A percentile compares a stretch with the other conserved stretches of the same genome.
Evolutionary conservation across 2,888 invertebrate species (phyloP).

Genomic region (Sipunculus nudus): DNA sequence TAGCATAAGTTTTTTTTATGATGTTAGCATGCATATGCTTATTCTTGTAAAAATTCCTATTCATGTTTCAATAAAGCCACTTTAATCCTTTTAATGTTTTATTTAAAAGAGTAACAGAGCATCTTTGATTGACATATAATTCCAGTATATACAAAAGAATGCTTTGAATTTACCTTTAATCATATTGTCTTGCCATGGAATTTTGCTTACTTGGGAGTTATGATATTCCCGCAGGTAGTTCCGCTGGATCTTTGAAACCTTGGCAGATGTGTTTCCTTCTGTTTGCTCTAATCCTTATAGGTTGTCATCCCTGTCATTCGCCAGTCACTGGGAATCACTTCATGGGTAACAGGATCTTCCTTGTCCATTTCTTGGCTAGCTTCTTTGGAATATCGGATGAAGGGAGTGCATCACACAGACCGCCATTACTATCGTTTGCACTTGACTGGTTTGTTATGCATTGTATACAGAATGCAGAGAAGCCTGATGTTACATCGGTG

Average conservation of each 20-base stretch:
- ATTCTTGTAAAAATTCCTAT: no score
- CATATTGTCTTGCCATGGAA: slow-evolving; percentile 13
- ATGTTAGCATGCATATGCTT: no score
- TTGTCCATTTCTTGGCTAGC: not conserved
- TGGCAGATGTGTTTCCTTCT: not conserved
- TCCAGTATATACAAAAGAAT: no score
- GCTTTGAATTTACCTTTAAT: not conserved
- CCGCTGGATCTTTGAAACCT: not conserved
- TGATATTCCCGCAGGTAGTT: not conserved
- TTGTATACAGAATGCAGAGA: not conserved
- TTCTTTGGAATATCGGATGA: not conserved
- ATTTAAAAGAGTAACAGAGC: no score
- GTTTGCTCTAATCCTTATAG: slow-evolving; percentile 7
- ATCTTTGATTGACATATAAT: no score
- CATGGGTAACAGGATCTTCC: slow-evolving; percentile 8
- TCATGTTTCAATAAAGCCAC: no score
- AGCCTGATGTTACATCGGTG: no score
- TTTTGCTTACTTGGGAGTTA: slow-evolving; percentile 1
- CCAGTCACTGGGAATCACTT: slow-evolving; percentile 5
- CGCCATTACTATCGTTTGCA: not conserved
- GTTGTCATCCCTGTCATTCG: slow-evolving; percentile 2
- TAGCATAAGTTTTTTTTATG: no score
- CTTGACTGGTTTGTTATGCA: not conserved
- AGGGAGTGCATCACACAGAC: not conserved
- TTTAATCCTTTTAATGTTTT: no score